These are phyloP conservation scores for Lepilemur septentrionalis DNA, from an alignment of 2,797 vertebrate genomes.

Conservation along the genomic window DNA sequence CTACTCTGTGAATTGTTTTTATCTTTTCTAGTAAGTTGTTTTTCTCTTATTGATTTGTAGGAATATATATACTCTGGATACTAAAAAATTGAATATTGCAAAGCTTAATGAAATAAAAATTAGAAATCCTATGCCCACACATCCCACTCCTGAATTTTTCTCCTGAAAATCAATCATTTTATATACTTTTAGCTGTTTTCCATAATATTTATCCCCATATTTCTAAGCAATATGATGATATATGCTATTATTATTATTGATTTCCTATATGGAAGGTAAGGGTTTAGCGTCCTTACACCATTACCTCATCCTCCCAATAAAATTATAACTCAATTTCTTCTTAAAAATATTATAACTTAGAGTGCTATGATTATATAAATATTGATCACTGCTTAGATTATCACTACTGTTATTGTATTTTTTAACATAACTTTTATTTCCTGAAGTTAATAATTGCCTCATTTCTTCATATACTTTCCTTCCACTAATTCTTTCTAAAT, in stretches of 20 bases:
- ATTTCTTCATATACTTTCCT: slow-evolving; percentile 1
- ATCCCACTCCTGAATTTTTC: not conserved
- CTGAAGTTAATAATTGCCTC: slow-evolving; percentile 19
- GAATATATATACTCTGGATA: not conserved
- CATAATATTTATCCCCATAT: slow-evolving; percentile 25
- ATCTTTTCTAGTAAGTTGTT: not conserved
- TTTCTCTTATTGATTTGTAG: not conserved
- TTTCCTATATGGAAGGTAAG: slow-evolving; percentile 23
- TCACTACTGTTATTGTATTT: slow-evolving; percentile 6
- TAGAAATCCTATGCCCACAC: not conserved
- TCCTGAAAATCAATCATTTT: not conserved
- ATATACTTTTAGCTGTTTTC: slow-evolving; percentile 2
- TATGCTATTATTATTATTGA: slow-evolving; percentile 46
- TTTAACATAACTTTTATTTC: not conserved
- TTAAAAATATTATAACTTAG: slow-evolving; percentile 58
- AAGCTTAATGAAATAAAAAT: slow-evolving; percentile 15
- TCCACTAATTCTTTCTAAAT: not conserved
- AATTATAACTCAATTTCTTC: slow-evolving; percentile 41
- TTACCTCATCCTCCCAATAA: slow-evolving; percentile 46
- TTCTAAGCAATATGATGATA: slow-evolving; percentile 30
- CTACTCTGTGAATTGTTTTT: not conserved
- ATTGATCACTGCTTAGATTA: not conserved
- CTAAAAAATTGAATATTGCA: not conserved
- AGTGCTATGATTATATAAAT: slow-evolving; percentile 41
- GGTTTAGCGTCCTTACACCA: slow-evolving; percentile 20